Percentiles rank a stretch among this genome's conserved stretches.
Evolutionary conservation across 2,888 invertebrate genomes (phyloP).

Genomic region (Scotopteryx bipunctaria): DNA sequence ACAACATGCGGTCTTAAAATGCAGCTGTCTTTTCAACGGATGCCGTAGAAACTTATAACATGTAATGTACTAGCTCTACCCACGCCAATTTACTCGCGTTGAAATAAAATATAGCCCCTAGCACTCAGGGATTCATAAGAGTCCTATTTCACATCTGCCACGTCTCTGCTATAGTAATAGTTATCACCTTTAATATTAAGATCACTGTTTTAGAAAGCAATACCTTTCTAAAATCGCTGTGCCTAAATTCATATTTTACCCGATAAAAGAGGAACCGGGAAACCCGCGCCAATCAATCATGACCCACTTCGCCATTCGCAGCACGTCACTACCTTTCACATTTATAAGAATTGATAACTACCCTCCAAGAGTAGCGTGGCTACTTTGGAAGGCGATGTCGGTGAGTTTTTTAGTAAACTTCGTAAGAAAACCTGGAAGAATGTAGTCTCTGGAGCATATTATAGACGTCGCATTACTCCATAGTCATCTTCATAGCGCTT

Average conservation of each 20-base stretch:
- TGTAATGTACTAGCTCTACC: too few relatives aligned
- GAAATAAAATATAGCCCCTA: too few relatives aligned
- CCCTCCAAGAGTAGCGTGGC: constrained; percentile 20
- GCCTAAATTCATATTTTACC: constrained; percentile 10
- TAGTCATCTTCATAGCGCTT: too few relatives aligned
- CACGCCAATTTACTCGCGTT: too few relatives aligned
- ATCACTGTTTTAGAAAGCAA: not conserved
- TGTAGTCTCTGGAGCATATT: not conserved
- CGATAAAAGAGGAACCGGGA: constrained; percentile 9
- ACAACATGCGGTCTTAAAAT: too few relatives aligned
- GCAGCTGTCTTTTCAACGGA: too few relatives aligned
- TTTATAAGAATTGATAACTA: constrained; percentile 24
- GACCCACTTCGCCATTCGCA: constrained; percentile 9
- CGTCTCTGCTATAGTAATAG: too few relatives aligned
- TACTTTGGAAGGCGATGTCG: constrained; percentile 9
- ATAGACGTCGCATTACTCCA: too few relatives aligned
- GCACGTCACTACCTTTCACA: constrained; percentile 12
- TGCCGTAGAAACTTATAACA: too few relatives aligned
- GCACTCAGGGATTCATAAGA: too few relatives aligned
- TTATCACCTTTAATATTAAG: not conserved
- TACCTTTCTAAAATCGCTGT: not conserved
- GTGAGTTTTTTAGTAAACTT: not conserved
- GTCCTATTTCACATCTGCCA: too few relatives aligned
- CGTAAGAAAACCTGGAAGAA: not conserved
- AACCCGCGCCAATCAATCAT: constrained; percentile 17